Conservation (phyloP, 2,888 invertebrate genomes). For the Eucera pruinosa region DNA sequence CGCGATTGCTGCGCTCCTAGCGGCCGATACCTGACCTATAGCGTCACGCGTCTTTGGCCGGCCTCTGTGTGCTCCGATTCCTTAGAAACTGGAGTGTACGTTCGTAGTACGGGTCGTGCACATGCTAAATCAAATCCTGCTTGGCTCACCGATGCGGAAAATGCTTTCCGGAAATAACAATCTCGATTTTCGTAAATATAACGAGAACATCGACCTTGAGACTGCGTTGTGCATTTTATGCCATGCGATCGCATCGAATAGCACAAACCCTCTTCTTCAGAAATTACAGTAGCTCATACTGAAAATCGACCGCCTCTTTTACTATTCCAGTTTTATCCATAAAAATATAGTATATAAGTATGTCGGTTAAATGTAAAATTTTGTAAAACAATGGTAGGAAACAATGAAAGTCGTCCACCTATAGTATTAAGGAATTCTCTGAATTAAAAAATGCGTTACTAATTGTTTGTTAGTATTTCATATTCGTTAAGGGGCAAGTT, state of each 20-base stretch:
- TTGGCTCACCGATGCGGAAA: constrained; percentile 33
- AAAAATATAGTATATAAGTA: too few species aligned
- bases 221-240: neutral
- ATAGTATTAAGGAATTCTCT: too few species aligned
- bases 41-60: constrained; percentile 57
- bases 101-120: neutral
- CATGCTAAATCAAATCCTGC: constrained; percentile 49
- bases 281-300: too few species aligned
- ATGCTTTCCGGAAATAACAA: constrained; percentile 35
- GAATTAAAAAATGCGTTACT: too few species aligned
- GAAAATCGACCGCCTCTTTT: too few species aligned
- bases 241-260: neutral
- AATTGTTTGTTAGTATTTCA: too few species aligned
- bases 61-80: constrained; percentile 59
- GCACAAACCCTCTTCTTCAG: too few species aligned
- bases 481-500: too few species aligned
- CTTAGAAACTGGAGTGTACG: constrained; percentile 48
- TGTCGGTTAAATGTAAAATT: too few species aligned
- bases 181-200: constrained; percentile 36
- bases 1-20: constrained; percentile 75
- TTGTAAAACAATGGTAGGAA: too few species aligned
- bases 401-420: too few species aligned
- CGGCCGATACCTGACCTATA: constrained; percentile 61
- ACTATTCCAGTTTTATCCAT: too few species aligned
- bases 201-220: neutral